Base-by-base conservation (phyloP, 2,113 vertebrate species). In the Baryphthengus martii region DNA sequence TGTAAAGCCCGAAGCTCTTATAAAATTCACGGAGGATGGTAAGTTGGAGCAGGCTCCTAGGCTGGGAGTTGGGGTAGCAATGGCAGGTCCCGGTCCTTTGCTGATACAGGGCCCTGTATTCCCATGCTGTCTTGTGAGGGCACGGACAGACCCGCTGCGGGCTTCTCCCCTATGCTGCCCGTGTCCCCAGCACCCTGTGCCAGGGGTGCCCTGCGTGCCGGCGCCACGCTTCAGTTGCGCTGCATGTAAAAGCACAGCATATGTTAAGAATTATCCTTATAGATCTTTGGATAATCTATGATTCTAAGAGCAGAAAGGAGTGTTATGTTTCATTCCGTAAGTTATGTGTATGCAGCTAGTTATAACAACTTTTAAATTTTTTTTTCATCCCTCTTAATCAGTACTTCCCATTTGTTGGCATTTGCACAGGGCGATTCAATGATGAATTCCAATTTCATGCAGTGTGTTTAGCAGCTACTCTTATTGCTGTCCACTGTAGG, bases 241-340 rank as follows among this genome's bases (percentile, higher is more conserved):
- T 25, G 24, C n/a, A 9, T 9, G 35, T 67, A 37, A 49, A 67
- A 77, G 31, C 53, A 55, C n/a, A 18, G 8, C 31, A 33, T 40
- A 17, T 26, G 19, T 55, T 25, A 42, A 78, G 50, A 73, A 21
- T 31, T 11, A 50, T 45, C 52, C 39, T 56, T 56, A 35, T 8
- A 50, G 15, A 17, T 66, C 67, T 35, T 23, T 13, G 66, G 67
- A 40, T 61, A 16, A 6, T 47, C n/a, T 28, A 8, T 13, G 28
- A 53, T 39, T 70, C n/a, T 40, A 71, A 49, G 56, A 65, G 67
- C 74, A 73, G 55, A 68, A 68, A 56, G 42, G 20, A 70, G 24
- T 13, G 42, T 59, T 40, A 11, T 0, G 39, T 1, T 0, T 50
- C 35, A 50, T 13, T 19, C 23, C 1, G 0, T 11, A 68, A 63